Evolutionary conservation across 2,797 vertebrate genomes (phyloP).

Genomic region (Aeoliscus strigatus): DNA sequence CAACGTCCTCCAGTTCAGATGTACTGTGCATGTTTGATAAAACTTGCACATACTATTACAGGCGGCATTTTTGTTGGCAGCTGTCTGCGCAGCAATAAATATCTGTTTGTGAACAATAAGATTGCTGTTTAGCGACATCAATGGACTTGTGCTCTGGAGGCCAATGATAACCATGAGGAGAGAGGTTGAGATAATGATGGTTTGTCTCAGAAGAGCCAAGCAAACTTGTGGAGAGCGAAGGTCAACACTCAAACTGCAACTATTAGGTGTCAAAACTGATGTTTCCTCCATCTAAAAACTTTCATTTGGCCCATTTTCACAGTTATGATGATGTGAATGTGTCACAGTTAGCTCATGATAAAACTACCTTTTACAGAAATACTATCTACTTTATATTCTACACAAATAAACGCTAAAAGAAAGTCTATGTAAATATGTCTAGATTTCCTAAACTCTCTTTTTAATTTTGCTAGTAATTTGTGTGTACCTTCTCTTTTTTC

Average conservation of each 20-base stretch:
- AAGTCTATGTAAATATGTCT: too few species aligned
- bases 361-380: too few species aligned
- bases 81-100: slow-evolving; percentile 57
- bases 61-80: slow-evolving; percentile 36
- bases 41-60: slow-evolving; percentile 45
- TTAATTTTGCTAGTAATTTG: too few species aligned
- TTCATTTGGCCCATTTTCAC: too few species aligned
- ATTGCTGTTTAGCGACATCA: slow-evolving; percentile 54
- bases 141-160: slow-evolving; percentile 64
- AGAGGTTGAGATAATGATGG: slow-evolving; percentile 51
- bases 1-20: slow-evolving; percentile 34
- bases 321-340: too few species aligned
- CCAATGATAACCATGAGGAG: slow-evolving; percentile 60
- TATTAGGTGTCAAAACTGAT: too few species aligned
- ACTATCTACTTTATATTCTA: too few species aligned
- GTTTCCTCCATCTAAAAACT: too few species aligned
- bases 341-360: too few species aligned
- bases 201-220: slow-evolving; percentile 52
- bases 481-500: too few species aligned
- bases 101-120: slow-evolving; percentile 60
- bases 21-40: slow-evolving; percentile 48
- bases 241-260: slow-evolving; percentile 36
- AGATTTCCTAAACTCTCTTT: too few species aligned
- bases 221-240: slow-evolving; percentile 46
- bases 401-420: too few species aligned